Conservation (phyloP, 2,113 vertebrate genomes). For the Microtus ochrogaster region DNA sequence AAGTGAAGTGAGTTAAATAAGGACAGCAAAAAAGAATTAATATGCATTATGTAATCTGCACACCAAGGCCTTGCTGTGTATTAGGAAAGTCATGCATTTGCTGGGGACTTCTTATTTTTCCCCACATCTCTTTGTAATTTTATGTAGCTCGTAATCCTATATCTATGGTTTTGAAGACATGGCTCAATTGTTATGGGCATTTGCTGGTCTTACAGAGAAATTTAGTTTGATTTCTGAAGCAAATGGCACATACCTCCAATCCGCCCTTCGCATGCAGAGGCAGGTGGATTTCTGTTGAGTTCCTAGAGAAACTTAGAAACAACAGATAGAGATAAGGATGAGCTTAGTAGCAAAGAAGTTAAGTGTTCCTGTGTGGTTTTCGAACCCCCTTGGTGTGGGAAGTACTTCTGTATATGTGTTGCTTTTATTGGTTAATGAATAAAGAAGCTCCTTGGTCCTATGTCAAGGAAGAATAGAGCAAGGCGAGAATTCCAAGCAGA, state of each 20-base stretch:
- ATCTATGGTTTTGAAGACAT: not conserved
- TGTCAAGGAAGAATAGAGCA: no score
- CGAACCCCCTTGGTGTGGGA: not conserved
- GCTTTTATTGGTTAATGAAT: no score
- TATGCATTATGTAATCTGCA: not conserved
- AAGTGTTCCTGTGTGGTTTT: not conserved
- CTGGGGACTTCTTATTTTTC: not conserved
- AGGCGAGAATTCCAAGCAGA: no score
- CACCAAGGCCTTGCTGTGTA: not conserved
- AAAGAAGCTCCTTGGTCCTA: no score
- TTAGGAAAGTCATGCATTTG: not conserved
- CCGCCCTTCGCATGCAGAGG: rapidly evolving
- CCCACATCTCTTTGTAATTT: not conserved
- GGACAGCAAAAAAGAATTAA: not conserved
- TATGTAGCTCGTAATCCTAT: not conserved
- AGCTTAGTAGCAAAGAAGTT: not conserved
- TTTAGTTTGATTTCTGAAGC: not conserved
- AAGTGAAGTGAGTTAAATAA: not conserved
- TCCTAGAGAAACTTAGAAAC: no score
- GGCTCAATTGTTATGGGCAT: not conserved
- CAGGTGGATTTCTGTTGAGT: no score
- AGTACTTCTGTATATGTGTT: no score
- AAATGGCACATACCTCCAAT: no score
- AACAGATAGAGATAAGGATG: not conserved
- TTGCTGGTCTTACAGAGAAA: not conserved